Evolutionary conservation across 2,797 vertebrate genomes (phyloP), one percentile per base, ranked within the genome.

Genomic region (Leuciscus waleckii): DNA sequence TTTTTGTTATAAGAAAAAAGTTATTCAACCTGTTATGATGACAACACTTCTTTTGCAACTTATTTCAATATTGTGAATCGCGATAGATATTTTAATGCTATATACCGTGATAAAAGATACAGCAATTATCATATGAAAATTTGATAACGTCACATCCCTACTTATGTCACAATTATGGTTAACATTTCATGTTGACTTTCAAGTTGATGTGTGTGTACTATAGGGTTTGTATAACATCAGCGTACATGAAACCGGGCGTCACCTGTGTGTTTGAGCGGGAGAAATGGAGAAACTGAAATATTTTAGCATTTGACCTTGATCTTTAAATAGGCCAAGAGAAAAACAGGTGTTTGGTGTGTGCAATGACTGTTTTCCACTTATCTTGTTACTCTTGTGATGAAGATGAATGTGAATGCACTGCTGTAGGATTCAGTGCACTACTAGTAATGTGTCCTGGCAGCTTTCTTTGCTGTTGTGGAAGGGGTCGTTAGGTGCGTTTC

Each of bases 381-480:
- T 54, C 73, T 29, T 61, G 23, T 26, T 43, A 41, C 23, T 39
- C 69, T 86, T 17, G 10, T 29, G 61, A 35, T 51, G 54, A 56
- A 14, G 49, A 19, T 51, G 75, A 37, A 49, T 29, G 65, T 26
- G 11, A 46, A 37, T 19, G 16, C 21, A 19, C 23, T 43, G 32
- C 19, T 37, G 39, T 4, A 23, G 51, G 49, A 75, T 83, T 76
- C 39, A 67, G 19, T 32, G 81, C 67, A 56, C 19, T 39, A 56
- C 32, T 39, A 5, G 13, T 46, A 5, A 32, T 79, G 78, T 90
- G 90, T 90, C 35, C 90, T 87, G 90, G 90, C 89, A 90, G 85
- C 90, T 91, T 89, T 89, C 89, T 94, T 91, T 86, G 89, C 82
- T 84, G 87, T 88, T 93, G 90, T 41, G 39, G 8, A 2, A 9